phyloP scores from a whole-genome alignment of 2,888 invertebrate species.

The Meteorus cinctellus region DNA sequence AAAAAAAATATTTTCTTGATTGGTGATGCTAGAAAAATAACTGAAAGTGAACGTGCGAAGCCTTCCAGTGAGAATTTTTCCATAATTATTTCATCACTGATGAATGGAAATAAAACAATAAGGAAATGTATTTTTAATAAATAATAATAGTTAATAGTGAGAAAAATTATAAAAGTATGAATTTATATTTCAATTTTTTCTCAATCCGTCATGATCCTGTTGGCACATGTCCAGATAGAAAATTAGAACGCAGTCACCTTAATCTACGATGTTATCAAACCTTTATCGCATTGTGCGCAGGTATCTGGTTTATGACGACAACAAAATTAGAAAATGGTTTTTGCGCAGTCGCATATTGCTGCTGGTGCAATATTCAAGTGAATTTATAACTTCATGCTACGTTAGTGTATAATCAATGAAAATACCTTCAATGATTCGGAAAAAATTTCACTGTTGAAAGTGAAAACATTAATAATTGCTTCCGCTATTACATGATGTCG shows the following conservation, averaged over 20 bases:
- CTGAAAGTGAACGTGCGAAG: slow-evolving; percentile 9
- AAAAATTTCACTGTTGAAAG: slow-evolving; percentile 18
- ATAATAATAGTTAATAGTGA: neutral
- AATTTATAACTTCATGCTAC: slow-evolving; percentile 2
- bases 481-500: slow-evolving; percentile 8
- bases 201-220: no score
- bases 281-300: neutral
- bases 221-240: neutral
- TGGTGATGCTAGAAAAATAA: neutral
- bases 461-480: slow-evolving; percentile 14
- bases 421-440: neutral
- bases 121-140: neutral
- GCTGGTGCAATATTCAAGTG: neutral
- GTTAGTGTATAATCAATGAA: neutral
- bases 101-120: neutral
- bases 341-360: neutral
- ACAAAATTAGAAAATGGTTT: slow-evolving; percentile 18
- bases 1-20: neutral
- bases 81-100: neutral
- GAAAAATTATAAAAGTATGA: neutral
- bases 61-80: neutral
- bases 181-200: neutral
- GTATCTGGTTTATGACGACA: slow-evolving; percentile 14
- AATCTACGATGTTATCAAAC: neutral
- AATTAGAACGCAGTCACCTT: neutral